Percentiles rank a stretch among this genome's conserved stretches.
phyloP scores from a whole-genome alignment of 2,113 vertebrate species.

The Elachura formosa region DNA sequence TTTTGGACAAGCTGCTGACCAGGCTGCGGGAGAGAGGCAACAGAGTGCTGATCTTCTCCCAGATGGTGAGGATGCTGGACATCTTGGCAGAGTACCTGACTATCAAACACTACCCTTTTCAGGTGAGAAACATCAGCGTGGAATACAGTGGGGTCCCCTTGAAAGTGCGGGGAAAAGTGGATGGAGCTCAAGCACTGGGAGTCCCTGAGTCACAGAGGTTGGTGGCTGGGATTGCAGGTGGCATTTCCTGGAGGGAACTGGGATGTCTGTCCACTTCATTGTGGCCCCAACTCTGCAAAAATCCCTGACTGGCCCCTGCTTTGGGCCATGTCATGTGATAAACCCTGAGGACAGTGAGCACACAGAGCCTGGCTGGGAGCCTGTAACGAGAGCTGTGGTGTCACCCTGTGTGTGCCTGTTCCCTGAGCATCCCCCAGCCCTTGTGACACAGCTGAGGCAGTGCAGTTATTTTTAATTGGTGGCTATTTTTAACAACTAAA shows the following conservation, averaged over 20 bases:
- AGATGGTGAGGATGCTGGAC: conserved; percentile 99
- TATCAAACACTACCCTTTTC: conserved; percentile 93
- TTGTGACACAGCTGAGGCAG: neutral
- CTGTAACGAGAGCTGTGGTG: conserved; percentile 60
- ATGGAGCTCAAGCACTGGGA: neutral
- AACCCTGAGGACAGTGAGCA: neutral
- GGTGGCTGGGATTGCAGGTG: neutral
- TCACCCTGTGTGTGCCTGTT: neutral
- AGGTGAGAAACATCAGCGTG: conserved; percentile 71
- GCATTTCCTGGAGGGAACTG: neutral
- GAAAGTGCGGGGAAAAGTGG: neutral
- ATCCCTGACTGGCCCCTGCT: neutral
- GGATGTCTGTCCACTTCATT: neutral
- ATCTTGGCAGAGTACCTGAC: conserved; percentile 94
- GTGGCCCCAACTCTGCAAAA: neutral
- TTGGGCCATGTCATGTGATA: neutral
- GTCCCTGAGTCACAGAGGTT: neutral
- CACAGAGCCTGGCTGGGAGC: conserved; percentile 37
- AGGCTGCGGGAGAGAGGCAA: conserved; percentile 91
- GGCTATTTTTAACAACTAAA: conserved; percentile 70
- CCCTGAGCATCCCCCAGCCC: conserved; percentile 24
- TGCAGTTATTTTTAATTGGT: conserved; percentile 82
- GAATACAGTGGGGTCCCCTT: neutral
- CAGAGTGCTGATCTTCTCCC: conserved; percentile 96
- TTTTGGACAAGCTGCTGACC: conserved; percentile 93